phyloP scores from a whole-genome alignment of 1,140 invertebrate genomes.

The Hormaphis cornu region DNA sequence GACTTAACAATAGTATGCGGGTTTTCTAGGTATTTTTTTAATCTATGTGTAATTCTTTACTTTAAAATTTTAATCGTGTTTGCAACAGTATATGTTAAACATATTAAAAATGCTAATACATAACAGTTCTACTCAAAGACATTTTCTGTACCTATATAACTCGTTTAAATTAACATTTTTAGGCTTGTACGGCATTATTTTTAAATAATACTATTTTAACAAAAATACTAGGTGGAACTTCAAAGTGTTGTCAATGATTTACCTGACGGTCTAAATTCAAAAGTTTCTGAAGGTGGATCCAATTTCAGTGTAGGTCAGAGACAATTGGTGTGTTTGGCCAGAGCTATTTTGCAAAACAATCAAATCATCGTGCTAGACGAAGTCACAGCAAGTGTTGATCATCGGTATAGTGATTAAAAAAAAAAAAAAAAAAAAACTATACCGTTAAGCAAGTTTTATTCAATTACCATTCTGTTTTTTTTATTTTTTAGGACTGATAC shows the following conservation, averaged over 20 bases:
- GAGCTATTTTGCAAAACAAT: constrained; percentile 67
- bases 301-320: constrained; percentile 79
- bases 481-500: constrained; percentile 53
- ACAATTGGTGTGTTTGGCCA: constrained; percentile 72
- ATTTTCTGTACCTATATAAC: no score
- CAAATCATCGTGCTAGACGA: constrained; percentile 61
- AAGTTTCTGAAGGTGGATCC: constrained; percentile 49
- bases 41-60: no score
- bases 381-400: constrained; percentile 64
- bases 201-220: no score
- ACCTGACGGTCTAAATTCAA: constrained; percentile 36
- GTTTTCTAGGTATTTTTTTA: no score
- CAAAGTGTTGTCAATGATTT: constrained; percentile 36
- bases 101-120: no score
- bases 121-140: no score
- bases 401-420: constrained; percentile 48
- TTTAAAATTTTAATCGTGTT: no score
- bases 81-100: no score
- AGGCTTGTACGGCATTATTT: no score
- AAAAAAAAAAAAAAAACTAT: background rate
- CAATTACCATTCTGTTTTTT: background rate
- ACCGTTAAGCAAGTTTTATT: background rate
- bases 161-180: no score
- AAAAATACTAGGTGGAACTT: constrained; percentile 39
- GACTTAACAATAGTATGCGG: no score